These are phyloP conservation scores for Sarotherodon lohbergeri DNA, from an alignment of 2,113 vertebrate species.

Conservation along the genomic window DNA sequence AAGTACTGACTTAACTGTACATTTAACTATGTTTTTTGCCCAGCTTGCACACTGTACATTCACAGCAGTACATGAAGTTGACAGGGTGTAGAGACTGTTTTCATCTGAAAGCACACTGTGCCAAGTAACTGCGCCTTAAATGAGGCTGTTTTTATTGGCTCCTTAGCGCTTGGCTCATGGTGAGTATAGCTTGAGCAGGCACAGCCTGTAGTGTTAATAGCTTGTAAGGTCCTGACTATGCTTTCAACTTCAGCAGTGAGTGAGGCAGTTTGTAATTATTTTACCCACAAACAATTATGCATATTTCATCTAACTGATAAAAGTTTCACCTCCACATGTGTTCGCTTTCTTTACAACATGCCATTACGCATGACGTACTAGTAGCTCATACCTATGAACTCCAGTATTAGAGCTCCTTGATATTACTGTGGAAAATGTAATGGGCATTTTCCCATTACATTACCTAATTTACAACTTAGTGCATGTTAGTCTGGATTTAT, in stretches of 20 bases:
- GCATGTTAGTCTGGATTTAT: constrained; percentile 21
- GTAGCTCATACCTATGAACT: neutral
- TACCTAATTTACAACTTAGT: constrained; percentile 11
- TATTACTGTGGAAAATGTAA: constrained; percentile 6
- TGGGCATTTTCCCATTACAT: neutral
- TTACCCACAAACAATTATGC: constrained; percentile 43
- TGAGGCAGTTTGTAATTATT: constrained; percentile 32
- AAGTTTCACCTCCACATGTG: constrained; percentile 26
- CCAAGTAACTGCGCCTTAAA: constrained; percentile 34
- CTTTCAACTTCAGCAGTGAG: constrained; percentile 27
- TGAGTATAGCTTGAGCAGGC: constrained; percentile 31
- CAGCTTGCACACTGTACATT: constrained; percentile 3
- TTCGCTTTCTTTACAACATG: constrained; percentile 14
- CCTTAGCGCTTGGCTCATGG: constrained; percentile 30
- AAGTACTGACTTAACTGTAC: neutral
- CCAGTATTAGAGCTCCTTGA: neutral
- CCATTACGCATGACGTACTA: constrained; percentile 6
- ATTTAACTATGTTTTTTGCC: neutral
- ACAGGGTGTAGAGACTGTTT: constrained; percentile 24
- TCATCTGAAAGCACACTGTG: constrained; percentile 8
- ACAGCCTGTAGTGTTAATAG: constrained; percentile 36
- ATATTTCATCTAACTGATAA: constrained; percentile 36
- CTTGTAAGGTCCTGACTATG: constrained; percentile 36
- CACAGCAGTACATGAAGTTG: neutral
- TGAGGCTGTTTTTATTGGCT: constrained; percentile 58